Conservation (phyloP, 2,113 vertebrate genomes). For the Dromaius novaehollandiae region DNA sequence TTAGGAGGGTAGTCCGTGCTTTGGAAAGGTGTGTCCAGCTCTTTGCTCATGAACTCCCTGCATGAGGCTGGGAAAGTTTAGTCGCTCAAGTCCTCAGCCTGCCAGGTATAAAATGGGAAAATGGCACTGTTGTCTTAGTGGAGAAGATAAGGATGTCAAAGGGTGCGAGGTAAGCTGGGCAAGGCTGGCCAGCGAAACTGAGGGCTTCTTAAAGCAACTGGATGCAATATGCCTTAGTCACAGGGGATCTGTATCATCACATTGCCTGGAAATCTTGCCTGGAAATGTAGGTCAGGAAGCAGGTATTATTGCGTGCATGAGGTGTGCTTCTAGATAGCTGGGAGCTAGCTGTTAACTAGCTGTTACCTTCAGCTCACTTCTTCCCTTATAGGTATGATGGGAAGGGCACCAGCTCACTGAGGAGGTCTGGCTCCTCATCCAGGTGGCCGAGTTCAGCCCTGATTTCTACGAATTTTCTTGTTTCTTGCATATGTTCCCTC, state of each 20-base stretch:
- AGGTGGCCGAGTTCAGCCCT: rapidly evolving
- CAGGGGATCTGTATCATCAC: neutral
- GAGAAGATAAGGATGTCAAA: neutral
- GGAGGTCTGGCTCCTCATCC: neutral
- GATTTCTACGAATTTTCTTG: neutral
- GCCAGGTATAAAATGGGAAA: neutral
- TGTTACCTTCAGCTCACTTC: neutral
- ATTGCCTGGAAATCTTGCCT: neutral
- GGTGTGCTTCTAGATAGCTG: neutral
- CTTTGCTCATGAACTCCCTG: neutral
- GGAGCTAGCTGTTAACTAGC: neutral
- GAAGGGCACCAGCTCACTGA: neutral
- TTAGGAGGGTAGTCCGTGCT: neutral
- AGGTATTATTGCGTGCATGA: neutral
- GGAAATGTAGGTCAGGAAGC: neutral
- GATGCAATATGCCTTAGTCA: neutral
- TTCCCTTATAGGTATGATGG: neutral
- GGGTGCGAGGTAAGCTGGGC: neutral
- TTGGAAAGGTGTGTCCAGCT: neutral
- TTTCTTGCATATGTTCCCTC: neutral
- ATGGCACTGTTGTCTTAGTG: neutral
- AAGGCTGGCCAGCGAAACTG: neutral
- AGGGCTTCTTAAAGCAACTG: neutral
- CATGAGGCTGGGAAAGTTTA: neutral
- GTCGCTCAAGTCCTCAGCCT: neutral